Conservation (phyloP, 2,797 vertebrate species). For the Passerculus sandwichensis region DNA sequence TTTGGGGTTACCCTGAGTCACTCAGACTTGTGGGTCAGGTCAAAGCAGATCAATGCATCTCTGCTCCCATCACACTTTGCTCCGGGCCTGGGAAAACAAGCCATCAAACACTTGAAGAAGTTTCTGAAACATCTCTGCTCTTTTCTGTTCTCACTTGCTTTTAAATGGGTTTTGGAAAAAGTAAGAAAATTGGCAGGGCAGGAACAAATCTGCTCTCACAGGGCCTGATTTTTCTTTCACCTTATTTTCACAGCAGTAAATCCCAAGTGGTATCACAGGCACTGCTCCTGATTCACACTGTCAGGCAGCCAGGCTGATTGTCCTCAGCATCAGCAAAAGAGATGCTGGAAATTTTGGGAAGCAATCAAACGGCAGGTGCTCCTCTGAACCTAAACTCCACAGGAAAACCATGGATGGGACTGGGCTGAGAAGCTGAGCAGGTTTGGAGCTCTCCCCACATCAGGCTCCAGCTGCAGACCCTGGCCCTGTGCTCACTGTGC, state of each 20-base stretch:
- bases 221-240: background rate
- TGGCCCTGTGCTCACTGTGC: background rate
- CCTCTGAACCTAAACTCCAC: background rate
- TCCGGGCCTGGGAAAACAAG: background rate
- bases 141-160: background rate
- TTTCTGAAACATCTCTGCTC: background rate
- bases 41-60: background rate
- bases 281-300: background rate
- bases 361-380: background rate
- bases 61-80: background rate
- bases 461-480: background rate
- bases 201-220: background rate
- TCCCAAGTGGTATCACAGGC: background rate
- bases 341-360: background rate
- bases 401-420: background rate
- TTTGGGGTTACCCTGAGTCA: background rate
- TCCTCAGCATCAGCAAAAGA: background rate
- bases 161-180: background rate
- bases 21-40: background rate
- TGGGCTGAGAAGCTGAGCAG: background rate
- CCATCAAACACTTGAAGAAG: background rate
- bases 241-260: background rate
- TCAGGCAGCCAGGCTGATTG: background rate
- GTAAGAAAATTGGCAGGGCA: background rate
- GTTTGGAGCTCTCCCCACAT: background rate